Evolutionary conservation across 2,113 vertebrate species (phyloP).

Genomic region (Zosterops borbonicus): DNA sequence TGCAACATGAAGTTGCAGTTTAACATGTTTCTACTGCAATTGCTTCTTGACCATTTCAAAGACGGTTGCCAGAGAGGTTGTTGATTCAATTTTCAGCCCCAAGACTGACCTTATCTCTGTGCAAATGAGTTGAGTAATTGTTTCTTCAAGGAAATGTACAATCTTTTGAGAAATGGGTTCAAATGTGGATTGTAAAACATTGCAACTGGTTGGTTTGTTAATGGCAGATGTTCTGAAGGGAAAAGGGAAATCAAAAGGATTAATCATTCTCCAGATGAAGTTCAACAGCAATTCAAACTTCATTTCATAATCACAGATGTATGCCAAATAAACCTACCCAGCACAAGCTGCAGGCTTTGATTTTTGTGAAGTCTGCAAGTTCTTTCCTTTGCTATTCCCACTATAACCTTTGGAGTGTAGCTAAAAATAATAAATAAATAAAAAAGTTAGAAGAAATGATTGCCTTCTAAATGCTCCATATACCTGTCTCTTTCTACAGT

Average conservation of each 20-base stretch:
- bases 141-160: background rate
- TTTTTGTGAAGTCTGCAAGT: slow-evolving; percentile 27
- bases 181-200: background rate
- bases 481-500: background rate
- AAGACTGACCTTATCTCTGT: background rate
- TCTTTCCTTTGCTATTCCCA: background rate
- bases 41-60: background rate
- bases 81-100: background rate
- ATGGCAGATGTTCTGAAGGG: background rate
- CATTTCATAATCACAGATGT: slow-evolving; percentile 34
- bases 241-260: slow-evolving; percentile 29
- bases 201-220: background rate
- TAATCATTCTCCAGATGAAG: slow-evolving; percentile 1
- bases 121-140: background rate
- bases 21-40: background rate
- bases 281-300: slow-evolving; percentile 31
- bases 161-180: slow-evolving; percentile 2
- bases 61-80: background rate
- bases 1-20: background rate
- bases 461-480: background rate
- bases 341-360: background rate
- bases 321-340: background rate
- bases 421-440: background rate
- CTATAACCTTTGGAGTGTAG: background rate
- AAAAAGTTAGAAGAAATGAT: background rate